Base-by-base conservation (phyloP, 2,888 invertebrate genomes). In the Lasioglossum villosulum region DNA sequence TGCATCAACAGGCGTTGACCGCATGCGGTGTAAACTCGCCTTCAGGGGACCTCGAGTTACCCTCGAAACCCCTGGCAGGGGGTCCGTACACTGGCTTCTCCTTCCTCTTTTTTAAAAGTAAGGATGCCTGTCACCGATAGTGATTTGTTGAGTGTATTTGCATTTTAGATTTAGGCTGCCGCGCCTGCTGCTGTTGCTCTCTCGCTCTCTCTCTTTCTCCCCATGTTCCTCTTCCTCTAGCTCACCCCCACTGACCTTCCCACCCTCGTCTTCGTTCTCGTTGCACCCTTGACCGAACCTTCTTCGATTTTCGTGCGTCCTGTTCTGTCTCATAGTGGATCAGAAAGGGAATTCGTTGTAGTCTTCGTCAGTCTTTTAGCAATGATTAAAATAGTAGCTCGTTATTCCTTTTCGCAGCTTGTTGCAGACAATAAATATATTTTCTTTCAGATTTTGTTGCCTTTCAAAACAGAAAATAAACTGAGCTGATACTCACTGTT, bases 61-160 rank as follows among this genome's bases (percentile, higher is more conserved):
- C 93, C 93, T 92, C 93, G 92, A 93, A 93, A 94, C 91, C 90
- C 93, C 93, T 93, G 90, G 92, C 94, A 90, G 94, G 94, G 94
- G 94, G 94, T 94, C 94, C 90, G 86, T 90, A 85, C 93, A 93
- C 93, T 91, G 93, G 93, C 92, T 91, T 90, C 93, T 91, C 93
- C 92, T 93, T 93, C 92, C 92, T 92, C 92, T 92, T 92, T 93
- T 93, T 92, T 92, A 91, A 91, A 92, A 93, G 92, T 93, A 94
- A 93, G 93, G 93, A 93, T 93, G 92, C 94, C 94, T 93, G 94
- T 95, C 94, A 93, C 94, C 94, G 94, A 94, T 94, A 93, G 93
- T 95, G 95, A 95, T 95, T 95, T 95, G 94, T 95, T 94, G 94
- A 93, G 92, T 92, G 90, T 93, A 95, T 95, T 95, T 95, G 95